Base-by-base conservation (phyloP, 2,888 invertebrate genomes). In the Melanargia galathea region DNA sequence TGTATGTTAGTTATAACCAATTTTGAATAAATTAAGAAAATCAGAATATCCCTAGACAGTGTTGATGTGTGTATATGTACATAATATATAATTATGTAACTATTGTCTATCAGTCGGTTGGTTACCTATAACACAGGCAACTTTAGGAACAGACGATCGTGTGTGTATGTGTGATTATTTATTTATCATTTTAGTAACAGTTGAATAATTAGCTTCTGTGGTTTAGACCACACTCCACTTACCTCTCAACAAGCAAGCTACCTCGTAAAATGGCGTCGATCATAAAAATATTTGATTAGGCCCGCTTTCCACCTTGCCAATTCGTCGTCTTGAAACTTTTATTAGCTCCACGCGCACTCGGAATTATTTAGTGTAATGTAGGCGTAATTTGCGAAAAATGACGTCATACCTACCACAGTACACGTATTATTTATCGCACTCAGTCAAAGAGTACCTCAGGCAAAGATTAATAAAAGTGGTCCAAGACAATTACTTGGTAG, bases 201-300 rank as follows among this genome's bases (percentile, higher is more conserved):
- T 8, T 2, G 6, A 40, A 7, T 2, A 16, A 16, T 16, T 8
- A 16, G 6, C 4, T 16, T 18, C 35, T 33, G 10, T 38, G 4
- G 8, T 63, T 64, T 67, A 52, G 6, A 54, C 61, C 60, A 67
- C 46, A 59, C 62, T 43, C 55, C 55, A 66, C 71, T 69, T 68
- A 70, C 69, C 73, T 70, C 77, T 77, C 73, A 73, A 76, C 79
- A 78, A 82, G 81, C 80, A 81, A 79, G 75, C 75, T 73, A 79
- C 77, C 48, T 83, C 86, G 83, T 90, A 90, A 90, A 89, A 86
- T 81, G 81, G 81, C 84, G 88, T 87, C 83, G 88, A 89, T 89
- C 90, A 90, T 91, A 90, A 91, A 90, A 90, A 90, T 90, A 89
- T 90, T 90, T 90, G 90, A 90, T 91, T 89, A 91, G 86, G 78